Percentiles rank a stretch among this genome's conserved stretches.
These are phyloP conservation scores for Rhombomys opimus DNA, from an alignment of 2,113 vertebrate genomes.

Conservation along the genomic window DNA sequence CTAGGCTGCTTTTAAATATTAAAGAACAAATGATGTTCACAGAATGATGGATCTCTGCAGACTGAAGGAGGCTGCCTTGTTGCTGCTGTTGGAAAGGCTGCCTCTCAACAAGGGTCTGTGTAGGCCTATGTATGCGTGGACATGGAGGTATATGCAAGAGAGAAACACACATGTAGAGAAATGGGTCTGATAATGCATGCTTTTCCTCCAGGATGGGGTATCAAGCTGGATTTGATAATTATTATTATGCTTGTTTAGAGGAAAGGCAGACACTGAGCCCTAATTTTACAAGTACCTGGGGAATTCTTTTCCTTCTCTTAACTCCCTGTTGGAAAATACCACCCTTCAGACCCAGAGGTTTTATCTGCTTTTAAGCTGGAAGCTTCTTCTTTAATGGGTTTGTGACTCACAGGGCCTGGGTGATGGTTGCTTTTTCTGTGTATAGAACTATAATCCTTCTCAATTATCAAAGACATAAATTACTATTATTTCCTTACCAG, in stretches of 20 bases:
- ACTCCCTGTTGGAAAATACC: constrained; percentile 67
- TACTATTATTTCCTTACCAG: constrained; percentile 89
- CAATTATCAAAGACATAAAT: constrained; percentile 89
- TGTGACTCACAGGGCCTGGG: constrained; percentile 82
- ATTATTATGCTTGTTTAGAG: constrained; percentile 58
- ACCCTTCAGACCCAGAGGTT: constrained; percentile 67
- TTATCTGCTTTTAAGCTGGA: constrained; percentile 81
- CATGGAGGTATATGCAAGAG: not conserved
- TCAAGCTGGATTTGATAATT: constrained; percentile 17
- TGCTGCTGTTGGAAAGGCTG: not conserved
- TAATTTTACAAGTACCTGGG: constrained; percentile 69
- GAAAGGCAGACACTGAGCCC: constrained; percentile 14
- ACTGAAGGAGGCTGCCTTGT: constrained; percentile 17
- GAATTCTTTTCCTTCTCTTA: constrained; percentile 73
- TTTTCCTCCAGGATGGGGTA: constrained; percentile 33
- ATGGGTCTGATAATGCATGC: not conserved
- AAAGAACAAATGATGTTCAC: constrained; percentile 4
- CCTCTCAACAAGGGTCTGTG: not conserved
- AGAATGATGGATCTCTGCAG: constrained; percentile 34
- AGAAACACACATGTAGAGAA: not conserved
- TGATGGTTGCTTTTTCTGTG: constrained; percentile 83
- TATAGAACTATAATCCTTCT: constrained; percentile 87
- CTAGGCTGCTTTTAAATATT: constrained; percentile 41
- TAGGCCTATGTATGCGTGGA: rapidly evolving
- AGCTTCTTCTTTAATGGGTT: constrained; percentile 82